Evolutionary conservation across 2,797 vertebrate genomes (phyloP).

Genomic region (Halcyon leucocephala): DNA sequence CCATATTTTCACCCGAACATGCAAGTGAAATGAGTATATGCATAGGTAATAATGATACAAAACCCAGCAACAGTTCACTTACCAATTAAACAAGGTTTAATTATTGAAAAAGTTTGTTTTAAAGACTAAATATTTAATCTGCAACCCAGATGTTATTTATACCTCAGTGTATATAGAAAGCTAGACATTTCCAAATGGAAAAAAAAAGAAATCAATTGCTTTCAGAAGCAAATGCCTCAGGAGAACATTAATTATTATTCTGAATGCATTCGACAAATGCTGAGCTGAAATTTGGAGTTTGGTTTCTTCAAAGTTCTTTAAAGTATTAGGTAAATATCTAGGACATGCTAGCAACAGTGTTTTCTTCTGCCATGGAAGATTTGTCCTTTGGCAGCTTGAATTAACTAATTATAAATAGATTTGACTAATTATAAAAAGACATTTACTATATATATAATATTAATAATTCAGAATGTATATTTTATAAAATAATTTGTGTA

Average conservation of each 20-base stretch:
- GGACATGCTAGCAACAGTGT: not conserved
- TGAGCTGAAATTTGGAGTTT: not conserved
- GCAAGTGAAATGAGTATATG: not conserved
- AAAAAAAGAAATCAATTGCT: constrained; percentile 15
- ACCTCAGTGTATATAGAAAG: not conserved
- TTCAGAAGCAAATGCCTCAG: not conserved
- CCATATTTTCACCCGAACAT: not conserved
- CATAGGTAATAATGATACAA: not conserved
- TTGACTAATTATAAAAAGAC: not conserved
- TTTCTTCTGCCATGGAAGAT: not conserved
- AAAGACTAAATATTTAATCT: not conserved
- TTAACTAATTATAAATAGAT: not conserved
- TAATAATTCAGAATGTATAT: not conserved
- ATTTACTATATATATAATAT: not conserved
- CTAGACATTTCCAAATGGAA: not conserved
- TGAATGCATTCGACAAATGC: not conserved
- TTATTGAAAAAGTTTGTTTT: constrained; percentile 3
- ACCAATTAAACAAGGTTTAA: constrained; percentile 24
- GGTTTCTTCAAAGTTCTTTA: not conserved
- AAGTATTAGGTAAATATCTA: not conserved
- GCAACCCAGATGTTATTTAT: constrained; percentile 23
- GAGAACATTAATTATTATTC: constrained; percentile 39
- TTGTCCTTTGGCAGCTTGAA: not conserved
- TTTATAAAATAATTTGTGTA: not conserved
- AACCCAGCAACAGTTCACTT: not conserved